phyloP scores from a whole-genome alignment of 2,797 vertebrate species.

The Prionace glauca region DNA sequence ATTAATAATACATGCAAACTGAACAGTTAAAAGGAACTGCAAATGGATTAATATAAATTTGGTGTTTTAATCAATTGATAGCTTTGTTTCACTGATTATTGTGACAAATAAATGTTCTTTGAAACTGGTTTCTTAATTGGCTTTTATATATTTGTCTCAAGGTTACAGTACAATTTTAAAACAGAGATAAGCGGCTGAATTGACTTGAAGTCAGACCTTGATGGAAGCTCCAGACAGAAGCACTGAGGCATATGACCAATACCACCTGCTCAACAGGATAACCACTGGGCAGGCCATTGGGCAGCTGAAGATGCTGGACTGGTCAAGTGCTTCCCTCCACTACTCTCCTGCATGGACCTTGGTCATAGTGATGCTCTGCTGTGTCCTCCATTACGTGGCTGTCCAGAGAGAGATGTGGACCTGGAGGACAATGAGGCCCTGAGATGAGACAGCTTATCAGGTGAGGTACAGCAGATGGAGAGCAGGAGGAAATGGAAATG shows the following conservation, averaged over 20 bases:
- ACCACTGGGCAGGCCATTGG: not conserved
- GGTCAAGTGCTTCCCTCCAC: too few relatives aligned
- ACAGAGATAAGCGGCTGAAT: not conserved
- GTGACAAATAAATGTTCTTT: not conserved
- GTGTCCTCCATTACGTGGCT: not conserved
- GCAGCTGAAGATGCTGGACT: not conserved
- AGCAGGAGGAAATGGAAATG: not conserved
- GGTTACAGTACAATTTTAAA: not conserved
- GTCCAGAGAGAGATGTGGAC: not conserved
- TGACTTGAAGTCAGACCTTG: not conserved
- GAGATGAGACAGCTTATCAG: not conserved
- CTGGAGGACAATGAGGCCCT: not conserved
- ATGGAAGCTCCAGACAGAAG: too few relatives aligned
- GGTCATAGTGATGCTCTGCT: not conserved
- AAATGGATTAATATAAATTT: conserved; percentile 31
- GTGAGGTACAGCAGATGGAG: not conserved
- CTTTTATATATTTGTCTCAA: not conserved
- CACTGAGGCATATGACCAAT: not conserved
- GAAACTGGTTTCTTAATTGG: not conserved
- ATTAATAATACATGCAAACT: conserved; percentile 26
- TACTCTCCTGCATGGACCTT: not conserved
- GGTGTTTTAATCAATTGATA: conserved; percentile 11
- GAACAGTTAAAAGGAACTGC: conserved; percentile 13
- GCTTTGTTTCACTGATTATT: not conserved
- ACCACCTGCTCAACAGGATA: not conserved